These are phyloP conservation scores for Hipparchia semele DNA, from an alignment of 2,888 invertebrate species.

Conservation along the genomic window DNA sequence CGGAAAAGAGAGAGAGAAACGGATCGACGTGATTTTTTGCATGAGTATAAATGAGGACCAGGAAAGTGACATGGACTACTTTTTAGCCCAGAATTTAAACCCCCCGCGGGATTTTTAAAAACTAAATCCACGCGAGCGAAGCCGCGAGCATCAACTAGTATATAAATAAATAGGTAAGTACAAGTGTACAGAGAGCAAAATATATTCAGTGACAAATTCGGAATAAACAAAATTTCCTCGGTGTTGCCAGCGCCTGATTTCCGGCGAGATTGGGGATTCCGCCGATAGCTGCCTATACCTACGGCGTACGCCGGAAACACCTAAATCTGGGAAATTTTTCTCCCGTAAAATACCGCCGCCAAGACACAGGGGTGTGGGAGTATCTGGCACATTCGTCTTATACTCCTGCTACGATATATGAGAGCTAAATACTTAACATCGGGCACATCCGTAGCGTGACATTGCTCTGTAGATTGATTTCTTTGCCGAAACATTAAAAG, in stretches of 20 bases:
- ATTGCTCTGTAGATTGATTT: too few relatives aligned
- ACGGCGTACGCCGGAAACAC: slow-evolving; percentile 54
- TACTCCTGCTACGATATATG: slow-evolving; percentile 47
- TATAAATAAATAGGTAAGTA: neutral
- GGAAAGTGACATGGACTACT: too few relatives aligned
- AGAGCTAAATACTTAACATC: slow-evolving; percentile 45
- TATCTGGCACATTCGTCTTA: slow-evolving; percentile 59
- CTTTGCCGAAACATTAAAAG: slow-evolving; percentile 16
- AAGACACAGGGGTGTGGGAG: slow-evolving; percentile 41
- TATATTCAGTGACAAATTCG: slow-evolving; percentile 30
- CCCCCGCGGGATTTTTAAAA: too few relatives aligned
- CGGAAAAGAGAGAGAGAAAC: too few relatives aligned
- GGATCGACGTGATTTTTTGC: too few relatives aligned
- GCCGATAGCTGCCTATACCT: slow-evolving; percentile 40
- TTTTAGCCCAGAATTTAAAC: too few relatives aligned
- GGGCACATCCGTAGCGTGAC: too few relatives aligned
- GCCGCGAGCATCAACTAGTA: too few relatives aligned
- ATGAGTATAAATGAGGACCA: too few relatives aligned
- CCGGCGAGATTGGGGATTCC: slow-evolving; percentile 60
- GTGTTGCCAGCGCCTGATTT: slow-evolving; percentile 50
- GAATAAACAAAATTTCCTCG: slow-evolving; percentile 35
- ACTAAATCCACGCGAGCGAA: too few relatives aligned
- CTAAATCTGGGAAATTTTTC: slow-evolving; percentile 56
- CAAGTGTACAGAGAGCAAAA: neutral
- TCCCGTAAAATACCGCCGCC: slow-evolving; percentile 46